These are phyloP conservation scores for Genyomyrus donnyi DNA, from an alignment of 2,113 vertebrate genomes.

Conservation along the genomic window DNA sequence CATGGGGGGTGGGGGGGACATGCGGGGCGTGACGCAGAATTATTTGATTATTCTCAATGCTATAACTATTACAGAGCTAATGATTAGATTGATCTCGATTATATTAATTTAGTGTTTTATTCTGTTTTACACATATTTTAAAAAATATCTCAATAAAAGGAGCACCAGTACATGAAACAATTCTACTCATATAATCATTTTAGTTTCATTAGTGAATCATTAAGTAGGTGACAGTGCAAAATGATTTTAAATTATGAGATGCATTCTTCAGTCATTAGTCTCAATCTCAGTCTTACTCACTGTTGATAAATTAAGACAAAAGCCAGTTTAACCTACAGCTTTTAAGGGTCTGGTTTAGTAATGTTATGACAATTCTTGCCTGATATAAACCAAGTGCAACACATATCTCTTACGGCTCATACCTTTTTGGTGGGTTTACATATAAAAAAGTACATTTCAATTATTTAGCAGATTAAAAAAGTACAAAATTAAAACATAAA, in stretches of 20 bases:
- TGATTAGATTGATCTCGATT: neutral
- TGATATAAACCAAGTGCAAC: neutral
- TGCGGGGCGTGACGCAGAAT: neutral
- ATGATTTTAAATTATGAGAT: neutral
- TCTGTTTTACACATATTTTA: neutral
- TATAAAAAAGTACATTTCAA: neutral
- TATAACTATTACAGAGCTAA: neutral
- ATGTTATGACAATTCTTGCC: neutral
- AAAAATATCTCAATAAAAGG: neutral
- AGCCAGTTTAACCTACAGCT: neutral
- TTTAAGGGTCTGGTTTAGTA: neutral
- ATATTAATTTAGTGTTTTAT: neutral
- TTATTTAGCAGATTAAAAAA: no score
- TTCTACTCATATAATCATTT: neutral
- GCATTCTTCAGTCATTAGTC: neutral
- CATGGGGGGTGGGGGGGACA: no score
- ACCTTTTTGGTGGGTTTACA: neutral
- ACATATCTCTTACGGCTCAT: neutral
- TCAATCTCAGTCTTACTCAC: neutral
- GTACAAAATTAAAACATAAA: neutral
- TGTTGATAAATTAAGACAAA: neutral
- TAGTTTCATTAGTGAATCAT: neutral
- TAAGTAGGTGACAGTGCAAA: neutral
- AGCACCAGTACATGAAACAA: neutral
- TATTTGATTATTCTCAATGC: neutral